Evolutionary conservation across 2,113 vertebrate genomes (phyloP), one percentile per base, ranked within the genome.

Genomic region (Pandion haliaetus): DNA sequence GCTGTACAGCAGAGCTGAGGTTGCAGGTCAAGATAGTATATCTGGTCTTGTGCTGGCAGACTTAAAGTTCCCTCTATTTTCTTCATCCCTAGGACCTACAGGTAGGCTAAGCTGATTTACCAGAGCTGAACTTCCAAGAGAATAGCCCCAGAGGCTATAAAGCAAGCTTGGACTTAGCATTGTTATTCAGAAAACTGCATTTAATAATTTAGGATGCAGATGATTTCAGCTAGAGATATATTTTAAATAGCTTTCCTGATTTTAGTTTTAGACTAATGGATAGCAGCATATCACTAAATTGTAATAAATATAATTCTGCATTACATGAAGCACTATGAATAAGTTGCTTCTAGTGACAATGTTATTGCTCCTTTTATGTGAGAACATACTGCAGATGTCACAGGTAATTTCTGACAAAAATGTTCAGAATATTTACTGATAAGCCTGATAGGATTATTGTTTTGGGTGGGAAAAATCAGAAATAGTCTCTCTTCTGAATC

Each of bases 11-110:
- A 92, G 54, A 95, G 82, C 92, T 90, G 82, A 90, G 23, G 90
- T 54, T 96, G 87, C 85, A 93, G 62, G 92, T 88, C 58, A 92
- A 93, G 90, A 93, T 61, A 96, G 65, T 91, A 57, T 95, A 96
- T 95, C 89, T 96, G 44, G 73, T 40, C 34, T 73, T 61, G 36
- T 73, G 66, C 78, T 95, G 67, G 71, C 78, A 93, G 85, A 89
- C 74, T 80, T 93, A 87, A 94, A 93, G 24, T 93, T 93, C 71
- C n/a, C 62, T 42, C 2, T 83, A 90, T 92, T 95, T 93, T 93
- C 74, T 90, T 96, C 67, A 90, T 88, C 82, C 71, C 32, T 88
- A 29, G 63, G 71, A 91, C 85, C 45, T 76, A 86, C 54, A 76
- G 34, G 58, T 82, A 91, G 55, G 82, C 28, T 87, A 94, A 95